Percentiles rank a stretch among this genome's conserved stretches.
Evolutionary conservation across 2,113 vertebrate genomes (phyloP).

Genomic region (Alethe castanea): DNA sequence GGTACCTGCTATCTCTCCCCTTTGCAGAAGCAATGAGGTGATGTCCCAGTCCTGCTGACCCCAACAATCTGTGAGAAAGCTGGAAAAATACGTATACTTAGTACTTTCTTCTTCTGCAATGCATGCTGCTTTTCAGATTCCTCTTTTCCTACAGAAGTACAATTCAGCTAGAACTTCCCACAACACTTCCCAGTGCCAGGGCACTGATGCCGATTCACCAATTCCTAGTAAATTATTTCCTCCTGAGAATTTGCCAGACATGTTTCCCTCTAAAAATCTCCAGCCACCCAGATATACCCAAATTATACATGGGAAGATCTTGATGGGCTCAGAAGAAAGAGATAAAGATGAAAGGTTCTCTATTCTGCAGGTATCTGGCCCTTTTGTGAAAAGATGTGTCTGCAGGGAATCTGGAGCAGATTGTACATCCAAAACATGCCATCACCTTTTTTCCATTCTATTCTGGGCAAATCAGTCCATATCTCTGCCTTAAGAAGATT

Average conservation of each 20-base stretch:
- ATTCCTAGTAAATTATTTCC: neutral
- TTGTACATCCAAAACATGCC: neutral
- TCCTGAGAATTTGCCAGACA: neutral
- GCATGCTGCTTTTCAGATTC: neutral
- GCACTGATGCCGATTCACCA: neutral
- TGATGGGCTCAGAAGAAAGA: neutral
- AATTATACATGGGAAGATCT: neutral
- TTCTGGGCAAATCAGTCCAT: neutral
- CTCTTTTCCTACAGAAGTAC: neutral
- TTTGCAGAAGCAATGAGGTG: neutral
- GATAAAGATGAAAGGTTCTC: constrained; percentile 24
- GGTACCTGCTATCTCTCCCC: neutral
- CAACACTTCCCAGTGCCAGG: neutral
- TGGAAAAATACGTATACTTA: neutral
- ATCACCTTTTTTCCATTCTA: neutral
- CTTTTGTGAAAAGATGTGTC: neutral
- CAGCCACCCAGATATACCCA: neutral
- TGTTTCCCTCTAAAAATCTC: neutral
- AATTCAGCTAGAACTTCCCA: neutral
- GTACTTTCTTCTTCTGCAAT: neutral
- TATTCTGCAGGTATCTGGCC: neutral
- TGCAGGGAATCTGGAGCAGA: neutral
- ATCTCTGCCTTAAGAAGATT: neutral
- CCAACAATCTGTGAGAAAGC: neutral
- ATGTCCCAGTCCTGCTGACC: neutral